These are phyloP conservation scores for Melanotaenia nigrans DNA, from an alignment of 2,797 vertebrate species.

Conservation along the genomic window DNA sequence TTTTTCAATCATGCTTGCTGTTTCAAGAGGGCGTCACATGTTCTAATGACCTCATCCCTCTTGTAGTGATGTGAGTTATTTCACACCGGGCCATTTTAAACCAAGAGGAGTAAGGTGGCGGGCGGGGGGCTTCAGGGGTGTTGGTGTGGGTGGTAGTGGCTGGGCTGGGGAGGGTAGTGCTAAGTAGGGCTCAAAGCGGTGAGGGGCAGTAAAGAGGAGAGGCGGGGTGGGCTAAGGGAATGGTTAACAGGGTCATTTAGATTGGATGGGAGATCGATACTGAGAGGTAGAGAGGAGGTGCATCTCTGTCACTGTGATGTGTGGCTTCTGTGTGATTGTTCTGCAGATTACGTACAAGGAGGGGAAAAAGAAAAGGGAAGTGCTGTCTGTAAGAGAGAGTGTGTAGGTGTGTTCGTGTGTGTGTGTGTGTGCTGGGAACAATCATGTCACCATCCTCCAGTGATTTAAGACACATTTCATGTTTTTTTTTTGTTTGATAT, in stretches of 20 bases:
- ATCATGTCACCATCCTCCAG: constrained; percentile 61
- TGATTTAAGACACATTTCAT: constrained; percentile 73
- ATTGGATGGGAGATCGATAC: constrained; percentile 89
- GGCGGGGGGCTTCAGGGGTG: constrained; percentile 22
- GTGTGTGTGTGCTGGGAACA: constrained; percentile 42
- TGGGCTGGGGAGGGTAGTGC: constrained; percentile 48
- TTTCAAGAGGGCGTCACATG: constrained; percentile 84
- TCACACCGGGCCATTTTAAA: constrained; percentile 78
- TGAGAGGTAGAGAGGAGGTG: constrained; percentile 83
- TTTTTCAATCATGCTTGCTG: constrained; percentile 84
- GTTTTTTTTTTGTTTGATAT: constrained; percentile 58
- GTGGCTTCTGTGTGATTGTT: constrained; percentile 85
- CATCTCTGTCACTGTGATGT: constrained; percentile 85
- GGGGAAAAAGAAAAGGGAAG: constrained; percentile 56
- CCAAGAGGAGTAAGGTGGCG: constrained; percentile 70
- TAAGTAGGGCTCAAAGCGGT: constrained; percentile 77
- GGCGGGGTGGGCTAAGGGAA: constrained; percentile 81
- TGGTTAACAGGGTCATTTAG: constrained; percentile 88
- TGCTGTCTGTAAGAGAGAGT: constrained; percentile 30
- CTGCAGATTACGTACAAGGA: constrained; percentile 78
- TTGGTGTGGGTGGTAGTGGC: constrained; percentile 20
- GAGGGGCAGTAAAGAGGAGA: constrained; percentile 71
- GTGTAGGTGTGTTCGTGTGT: constrained; percentile 22
- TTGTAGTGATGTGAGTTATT: constrained; percentile 82
- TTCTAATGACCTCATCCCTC: constrained; percentile 85